These are phyloP conservation scores for Caenorhabditis latens DNA, from an alignment of 1,140 invertebrate species.

Conservation along the genomic window DNA sequence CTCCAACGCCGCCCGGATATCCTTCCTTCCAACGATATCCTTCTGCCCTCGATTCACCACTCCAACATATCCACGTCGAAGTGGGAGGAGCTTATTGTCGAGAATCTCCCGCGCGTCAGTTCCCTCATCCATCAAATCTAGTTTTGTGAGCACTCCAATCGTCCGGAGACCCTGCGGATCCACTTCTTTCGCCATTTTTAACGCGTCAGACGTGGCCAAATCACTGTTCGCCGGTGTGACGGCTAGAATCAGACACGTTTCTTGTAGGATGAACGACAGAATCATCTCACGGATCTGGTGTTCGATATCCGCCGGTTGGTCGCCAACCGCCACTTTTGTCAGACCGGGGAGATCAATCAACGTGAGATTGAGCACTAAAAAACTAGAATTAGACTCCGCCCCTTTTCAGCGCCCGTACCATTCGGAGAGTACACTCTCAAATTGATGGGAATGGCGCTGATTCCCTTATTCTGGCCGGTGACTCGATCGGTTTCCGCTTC, in stretches of 20 bases:
- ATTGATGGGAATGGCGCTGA: conserved; percentile 98
- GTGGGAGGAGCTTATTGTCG: conserved; percentile 94
- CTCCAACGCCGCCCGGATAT: conserved; percentile 92
- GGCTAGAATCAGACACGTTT: conserved; percentile 93
- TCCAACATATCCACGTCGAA: conserved; percentile 95
- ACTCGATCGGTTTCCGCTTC: conserved; percentile 96
- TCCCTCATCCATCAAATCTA: conserved; percentile 99
- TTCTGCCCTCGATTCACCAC: conserved; percentile 99
- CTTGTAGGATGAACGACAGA: conserved; percentile 91
- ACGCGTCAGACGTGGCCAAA: conserved; percentile 93
- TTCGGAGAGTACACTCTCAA: conserved; percentile 97
- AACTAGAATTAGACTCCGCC: neutral
- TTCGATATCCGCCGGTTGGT: conserved; percentile 93
- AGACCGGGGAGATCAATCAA: conserved; percentile 94
- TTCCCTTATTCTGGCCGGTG: conserved; percentile 97
- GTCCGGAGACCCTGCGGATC: conserved; percentile 93
- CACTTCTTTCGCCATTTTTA: conserved; percentile 90
- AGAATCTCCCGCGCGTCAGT: conserved; percentile 97
- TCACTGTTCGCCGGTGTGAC: conserved; percentile 96
- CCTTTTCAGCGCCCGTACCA: conserved; percentile 82
- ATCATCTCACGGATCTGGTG: conserved; percentile 84
- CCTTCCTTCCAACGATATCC: conserved; percentile 96
- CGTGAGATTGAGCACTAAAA: conserved; percentile 90
- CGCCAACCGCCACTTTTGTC: conserved; percentile 94
- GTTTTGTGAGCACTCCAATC: conserved; percentile 98